Evolutionary conservation across 2,888 invertebrate species (phyloP).

Genomic region (Lydus trimaculatus): DNA sequence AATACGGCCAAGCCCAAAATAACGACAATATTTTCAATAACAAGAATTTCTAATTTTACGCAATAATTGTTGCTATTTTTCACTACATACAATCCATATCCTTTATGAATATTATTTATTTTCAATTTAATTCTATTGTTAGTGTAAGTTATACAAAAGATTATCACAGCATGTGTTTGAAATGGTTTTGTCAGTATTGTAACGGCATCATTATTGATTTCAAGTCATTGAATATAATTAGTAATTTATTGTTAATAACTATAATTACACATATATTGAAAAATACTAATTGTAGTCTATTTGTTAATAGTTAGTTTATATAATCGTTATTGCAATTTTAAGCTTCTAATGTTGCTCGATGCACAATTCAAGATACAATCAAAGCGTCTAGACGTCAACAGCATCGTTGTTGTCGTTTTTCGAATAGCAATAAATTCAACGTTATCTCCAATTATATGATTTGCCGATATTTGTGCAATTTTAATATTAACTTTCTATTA

Average conservation of each 20-base stretch:
- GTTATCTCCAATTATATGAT: not conserved
- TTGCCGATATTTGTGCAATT: not conserved
- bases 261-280: not conserved
- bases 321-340: too few relatives aligned
- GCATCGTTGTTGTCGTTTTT: not conserved
- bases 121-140: not conserved
- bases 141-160: conserved; percentile 1
- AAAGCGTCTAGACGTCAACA: not conserved
- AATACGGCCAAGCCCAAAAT: conserved; percentile 12
- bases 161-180: conserved; percentile 11
- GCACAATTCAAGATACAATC: not conserved
- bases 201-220: conserved; percentile 23
- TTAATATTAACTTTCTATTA: not conserved
- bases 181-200: conserved; percentile 16
- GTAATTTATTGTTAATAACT: not conserved
- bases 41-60: conserved; percentile 10
- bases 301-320: too few relatives aligned
- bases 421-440: not conserved
- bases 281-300: not conserved
- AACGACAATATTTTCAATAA: conserved; percentile 12
- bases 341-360: too few relatives aligned
- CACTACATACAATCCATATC: not conserved
- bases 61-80: conserved; percentile 7
- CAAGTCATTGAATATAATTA: conserved; percentile 1
- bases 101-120: not conserved